Base-by-base conservation (phyloP, 92 coral and sea anemone genomes). In the Umimayanthus chanpuru region DNA sequence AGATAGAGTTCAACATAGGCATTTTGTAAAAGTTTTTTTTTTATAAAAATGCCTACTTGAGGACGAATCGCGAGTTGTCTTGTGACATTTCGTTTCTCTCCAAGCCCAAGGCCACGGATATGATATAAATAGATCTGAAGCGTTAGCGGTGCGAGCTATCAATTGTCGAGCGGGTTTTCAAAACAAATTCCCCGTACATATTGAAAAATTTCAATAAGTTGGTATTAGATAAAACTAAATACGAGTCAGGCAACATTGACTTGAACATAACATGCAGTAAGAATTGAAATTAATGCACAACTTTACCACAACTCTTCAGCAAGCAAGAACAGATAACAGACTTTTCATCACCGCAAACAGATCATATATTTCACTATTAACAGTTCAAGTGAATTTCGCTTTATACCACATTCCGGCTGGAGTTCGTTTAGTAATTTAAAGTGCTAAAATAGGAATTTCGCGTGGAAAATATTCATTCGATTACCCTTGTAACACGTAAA, bases 291-390 rank as follows among this genome's bases (percentile, higher is more conserved):
- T 47, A 20, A 66, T 66, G 75, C 49, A 40, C 47, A 81, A 20
- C 21, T 38, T 39, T 26, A 21, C 28, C 47, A 49, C 87, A 32
- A 71, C 65, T 67, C 23, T 83, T 15, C 47, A 83, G 44, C 56
- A 26, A 65, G 26, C 20, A 39, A n/a, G 55, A 81, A 81, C 86
- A 83, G 76, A 61, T 28, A 68, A 83, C 61, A 43, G 55, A 32
- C 77, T 16, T 83, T 83, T 83, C 87, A 83, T 67, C 78, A 71
- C 86, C 76, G 77, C 65, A 71, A 75, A 43, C 78, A 83, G 74
- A 83, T 83, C 64, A 70, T 44, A 70, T 47, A 70, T 83, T 49
- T 67, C 78, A 83, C 87, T 70, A 83, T 83, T 83, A 83, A 56
- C 78, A 32, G 56, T 43, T 66, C 76, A 81, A 81, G 76, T 20